A percentile compares a stretch with the other conserved stretches of the same genome.
Evolutionary conservation across 1,140 invertebrate genomes (phyloP).

Genomic region (Reticulitermes speratus): DNA sequence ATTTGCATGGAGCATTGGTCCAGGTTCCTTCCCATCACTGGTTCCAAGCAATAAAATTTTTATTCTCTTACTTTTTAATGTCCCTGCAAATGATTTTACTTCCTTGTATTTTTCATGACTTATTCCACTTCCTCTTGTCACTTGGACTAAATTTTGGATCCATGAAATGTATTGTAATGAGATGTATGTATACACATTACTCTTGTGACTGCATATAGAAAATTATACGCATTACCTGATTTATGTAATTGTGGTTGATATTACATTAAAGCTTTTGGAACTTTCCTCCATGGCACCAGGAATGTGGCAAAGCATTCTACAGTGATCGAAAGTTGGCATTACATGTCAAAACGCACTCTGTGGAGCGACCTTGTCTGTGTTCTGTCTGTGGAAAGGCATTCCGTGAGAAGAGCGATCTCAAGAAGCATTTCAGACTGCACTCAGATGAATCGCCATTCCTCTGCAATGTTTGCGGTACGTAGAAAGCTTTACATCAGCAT

Average conservation of each 20-base stretch:
- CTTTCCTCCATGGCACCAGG: background rate
- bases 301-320: conserved; percentile 21
- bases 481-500: background rate
- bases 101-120: too few species aligned
- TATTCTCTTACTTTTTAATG: too few species aligned
- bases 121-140: too few species aligned
- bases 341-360: conserved; percentile 16
- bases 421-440: background rate
- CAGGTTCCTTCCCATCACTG: too few species aligned
- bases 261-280: conserved; percentile 7
- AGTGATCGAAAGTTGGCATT: background rate
- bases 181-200: too few species aligned
- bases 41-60: too few species aligned
- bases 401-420: conserved; percentile 19
- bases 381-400: conserved; percentile 21
- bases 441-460: conserved; percentile 14
- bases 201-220: too few species aligned
- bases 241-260: background rate
- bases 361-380: conserved; percentile 16
- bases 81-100: too few species aligned
- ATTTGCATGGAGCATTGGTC: too few species aligned
- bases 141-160: too few species aligned
- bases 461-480: conserved; percentile 27
- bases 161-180: too few species aligned
- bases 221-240: background rate